phyloP scores from a whole-genome alignment of 1,140 invertebrate genomes.

The Aphelenchoides fujianensis region DNA sequence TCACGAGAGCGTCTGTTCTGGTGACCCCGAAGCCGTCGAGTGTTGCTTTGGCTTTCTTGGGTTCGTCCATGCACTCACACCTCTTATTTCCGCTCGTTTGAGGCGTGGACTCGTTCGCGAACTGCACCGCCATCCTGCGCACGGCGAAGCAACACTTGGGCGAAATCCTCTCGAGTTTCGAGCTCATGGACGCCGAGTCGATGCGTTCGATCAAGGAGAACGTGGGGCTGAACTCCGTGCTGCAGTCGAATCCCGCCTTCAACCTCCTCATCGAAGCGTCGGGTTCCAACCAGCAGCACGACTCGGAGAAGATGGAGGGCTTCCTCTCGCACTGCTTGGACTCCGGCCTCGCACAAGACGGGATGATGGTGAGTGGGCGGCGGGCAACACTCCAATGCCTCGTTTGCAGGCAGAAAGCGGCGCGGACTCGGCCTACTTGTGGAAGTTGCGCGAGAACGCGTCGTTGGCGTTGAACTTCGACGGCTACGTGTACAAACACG shows the following conservation, averaged over 20 bases:
- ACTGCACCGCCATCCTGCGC: constrained; percentile 35
- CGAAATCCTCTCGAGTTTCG: constrained; percentile 50
- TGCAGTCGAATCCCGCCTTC: constrained; percentile 24
- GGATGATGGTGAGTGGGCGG: constrained; percentile 74
- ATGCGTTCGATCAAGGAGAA: constrained; percentile 38
- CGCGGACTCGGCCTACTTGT: constrained; percentile 57
- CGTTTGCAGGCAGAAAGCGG: constrained; percentile 20
- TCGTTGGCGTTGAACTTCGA: constrained; percentile 74
- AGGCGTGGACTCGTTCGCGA: constrained; percentile 38
- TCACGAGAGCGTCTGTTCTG: constrained; percentile 85
- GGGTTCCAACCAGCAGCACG: constrained; percentile 73
- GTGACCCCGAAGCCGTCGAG: constrained; percentile 28
- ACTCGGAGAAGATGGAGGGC: constrained; percentile 78
- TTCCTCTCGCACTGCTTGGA: constrained; percentile 76
- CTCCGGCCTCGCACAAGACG: constrained; percentile 74
- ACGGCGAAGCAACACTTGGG: constrained; percentile 35
- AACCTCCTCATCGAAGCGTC: constrained; percentile 45
- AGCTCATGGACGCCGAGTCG: constrained; percentile 40
- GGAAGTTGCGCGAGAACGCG: constrained; percentile 73
- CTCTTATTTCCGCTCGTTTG: too few species aligned
- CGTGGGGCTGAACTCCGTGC: constrained; percentile 15
- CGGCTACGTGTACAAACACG: constrained; percentile 92
- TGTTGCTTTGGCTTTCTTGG: constrained; percentile 32
- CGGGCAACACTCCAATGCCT: neutral
- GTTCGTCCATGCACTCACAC: too few species aligned